Conservation (phyloP, 1,140 invertebrate species). For the Megathymus violae region DNA sequence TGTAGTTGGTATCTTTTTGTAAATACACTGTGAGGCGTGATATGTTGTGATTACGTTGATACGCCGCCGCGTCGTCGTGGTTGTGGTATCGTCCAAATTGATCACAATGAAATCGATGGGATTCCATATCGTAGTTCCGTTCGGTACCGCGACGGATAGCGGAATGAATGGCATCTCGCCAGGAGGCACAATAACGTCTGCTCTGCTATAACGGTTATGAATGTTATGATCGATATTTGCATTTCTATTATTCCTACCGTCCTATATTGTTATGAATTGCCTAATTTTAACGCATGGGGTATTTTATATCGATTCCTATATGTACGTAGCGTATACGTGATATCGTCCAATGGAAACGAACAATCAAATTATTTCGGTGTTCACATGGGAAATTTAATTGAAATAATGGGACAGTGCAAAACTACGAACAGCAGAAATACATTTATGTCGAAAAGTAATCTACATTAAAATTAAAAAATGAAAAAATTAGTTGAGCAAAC, state of each 20-base stretch:
- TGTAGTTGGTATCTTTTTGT: neutral
- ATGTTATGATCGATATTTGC: slow-evolving; percentile 67
- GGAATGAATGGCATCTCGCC: slow-evolving; percentile 61
- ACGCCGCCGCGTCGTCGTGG: slow-evolving; percentile 6
- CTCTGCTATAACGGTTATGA: slow-evolving; percentile 45
- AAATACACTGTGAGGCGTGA: neutral
- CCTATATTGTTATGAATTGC: slow-evolving; percentile 28
- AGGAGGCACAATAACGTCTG: slow-evolving; percentile 61
- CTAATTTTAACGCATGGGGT: slow-evolving; percentile 30
- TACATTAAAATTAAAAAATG: no score
- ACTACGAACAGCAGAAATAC: neutral
- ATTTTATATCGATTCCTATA: slow-evolving; percentile 4
- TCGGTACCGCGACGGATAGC: slow-evolving; percentile 28
- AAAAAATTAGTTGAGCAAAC: no score
- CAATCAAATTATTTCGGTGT: slow-evolving; percentile 12
- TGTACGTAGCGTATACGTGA: neutral
- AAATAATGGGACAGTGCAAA: neutral
- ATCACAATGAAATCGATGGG: slow-evolving; percentile 44
- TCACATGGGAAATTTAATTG: slow-evolving; percentile 20
- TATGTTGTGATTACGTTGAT: no score
- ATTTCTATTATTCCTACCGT: slow-evolving; percentile 58
- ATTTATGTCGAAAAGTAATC: no score
- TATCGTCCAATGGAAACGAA: neutral
- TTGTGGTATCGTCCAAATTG: slow-evolving; percentile 31
- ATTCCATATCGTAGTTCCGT: slow-evolving; percentile 43